phyloP scores from a whole-genome alignment of 2,113 vertebrate genomes.

The Nesoenas mayeri region DNA sequence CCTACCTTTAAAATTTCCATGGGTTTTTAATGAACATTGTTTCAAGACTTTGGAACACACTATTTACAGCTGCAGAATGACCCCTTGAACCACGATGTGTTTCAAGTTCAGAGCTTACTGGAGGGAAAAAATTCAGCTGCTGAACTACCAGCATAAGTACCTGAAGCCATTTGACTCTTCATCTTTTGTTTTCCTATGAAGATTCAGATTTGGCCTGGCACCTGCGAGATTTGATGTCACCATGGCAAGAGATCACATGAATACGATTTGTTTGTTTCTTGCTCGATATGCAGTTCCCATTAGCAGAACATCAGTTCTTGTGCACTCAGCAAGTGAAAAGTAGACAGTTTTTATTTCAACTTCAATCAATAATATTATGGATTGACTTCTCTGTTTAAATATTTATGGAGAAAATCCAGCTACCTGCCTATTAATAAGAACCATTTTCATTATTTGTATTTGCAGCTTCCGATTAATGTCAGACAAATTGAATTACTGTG shows the following conservation, averaged over 20 bases:
- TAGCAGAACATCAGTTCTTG: neutral
- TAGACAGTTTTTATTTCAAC: neutral
- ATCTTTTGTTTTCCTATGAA: neutral
- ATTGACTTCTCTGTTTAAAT: slow-evolving; percentile 45
- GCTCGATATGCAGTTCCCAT: neutral
- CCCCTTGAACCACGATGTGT: neutral
- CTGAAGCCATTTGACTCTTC: neutral
- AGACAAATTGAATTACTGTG: slow-evolving; percentile 32
- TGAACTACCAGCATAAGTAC: neutral
- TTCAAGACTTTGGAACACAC: neutral
- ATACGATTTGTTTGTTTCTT: neutral
- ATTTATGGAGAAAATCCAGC: slow-evolving; percentile 47
- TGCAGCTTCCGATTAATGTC: slow-evolving; percentile 16
- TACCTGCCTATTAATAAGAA: slow-evolving; percentile 14
- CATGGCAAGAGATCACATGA: neutral
- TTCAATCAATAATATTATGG: slow-evolving; percentile 21
- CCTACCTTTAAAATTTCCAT: neutral
- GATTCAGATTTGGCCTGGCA: neutral
- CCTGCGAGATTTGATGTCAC: neutral
- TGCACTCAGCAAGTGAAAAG: slow-evolving; percentile 9
- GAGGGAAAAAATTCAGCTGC: neutral
- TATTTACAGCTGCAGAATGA: neutral
- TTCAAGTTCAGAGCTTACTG: neutral
- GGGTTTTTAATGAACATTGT: neutral
- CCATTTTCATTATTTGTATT: slow-evolving; percentile 12